Percentiles rank a stretch among this genome's conserved stretches.
Conservation (phyloP, 2,888 invertebrate genomes). For the Cerceris ruficornis region DNA sequence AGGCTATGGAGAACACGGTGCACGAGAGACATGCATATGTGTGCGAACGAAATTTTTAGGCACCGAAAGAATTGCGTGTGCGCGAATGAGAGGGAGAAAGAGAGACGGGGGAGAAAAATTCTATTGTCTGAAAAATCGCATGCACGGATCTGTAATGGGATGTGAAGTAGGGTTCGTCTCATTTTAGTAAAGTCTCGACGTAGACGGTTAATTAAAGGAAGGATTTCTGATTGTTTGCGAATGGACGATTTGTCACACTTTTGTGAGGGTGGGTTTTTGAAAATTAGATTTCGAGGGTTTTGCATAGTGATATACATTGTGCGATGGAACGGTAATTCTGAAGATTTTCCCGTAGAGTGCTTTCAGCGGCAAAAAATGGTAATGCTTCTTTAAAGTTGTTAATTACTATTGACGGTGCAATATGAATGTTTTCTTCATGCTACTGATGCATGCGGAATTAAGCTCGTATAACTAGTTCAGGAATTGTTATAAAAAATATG, state of each 20-base stretch:
- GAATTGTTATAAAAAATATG: too few relatives aligned
- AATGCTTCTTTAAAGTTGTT: too few relatives aligned
- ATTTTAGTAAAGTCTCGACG: neutral
- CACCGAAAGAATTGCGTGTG: neutral
- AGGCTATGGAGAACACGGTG: neutral
- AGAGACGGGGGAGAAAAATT: neutral
- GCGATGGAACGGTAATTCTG: too few relatives aligned
- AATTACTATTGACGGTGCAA: too few relatives aligned
- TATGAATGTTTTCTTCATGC: too few relatives aligned
- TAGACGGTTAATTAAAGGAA: neutral
- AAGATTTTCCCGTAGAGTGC: too few relatives aligned
- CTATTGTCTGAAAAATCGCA: neutral
- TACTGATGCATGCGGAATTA: too few relatives aligned
- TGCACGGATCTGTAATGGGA: neutral
- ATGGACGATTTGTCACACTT: neutral
- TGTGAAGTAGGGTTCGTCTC: neutral
- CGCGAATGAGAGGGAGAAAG: neutral
- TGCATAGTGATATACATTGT: too few relatives aligned
- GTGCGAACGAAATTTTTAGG: neutral
- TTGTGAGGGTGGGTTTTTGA: too few relatives aligned
- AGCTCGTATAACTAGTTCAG: too few relatives aligned
- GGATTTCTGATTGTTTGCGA: neutral
- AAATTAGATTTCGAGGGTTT: too few relatives aligned
- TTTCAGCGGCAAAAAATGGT: too few relatives aligned
- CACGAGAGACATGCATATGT: neutral